These are phyloP conservation scores for Nemapogon koenigi DNA, from an alignment of 2,888 invertebrate species.

Conservation along the genomic window DNA sequence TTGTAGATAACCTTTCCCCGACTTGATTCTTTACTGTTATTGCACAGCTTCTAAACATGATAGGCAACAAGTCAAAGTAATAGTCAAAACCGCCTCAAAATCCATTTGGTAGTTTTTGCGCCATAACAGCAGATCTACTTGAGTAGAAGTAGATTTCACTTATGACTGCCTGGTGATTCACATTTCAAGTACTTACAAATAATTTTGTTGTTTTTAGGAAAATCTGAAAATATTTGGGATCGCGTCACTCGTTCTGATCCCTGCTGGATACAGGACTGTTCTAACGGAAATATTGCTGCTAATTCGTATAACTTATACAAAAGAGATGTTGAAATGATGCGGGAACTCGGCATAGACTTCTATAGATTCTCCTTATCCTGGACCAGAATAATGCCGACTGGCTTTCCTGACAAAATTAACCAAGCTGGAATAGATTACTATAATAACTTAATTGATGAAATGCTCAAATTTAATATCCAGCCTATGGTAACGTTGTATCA, in stretches of 20 bases:
- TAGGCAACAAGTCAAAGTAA: too few species aligned
- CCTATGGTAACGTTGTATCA: conserved; percentile 69
- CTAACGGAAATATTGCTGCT: conserved; percentile 69
- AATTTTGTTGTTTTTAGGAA: conserved; percentile 44
- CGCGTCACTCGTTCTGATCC: conserved; percentile 51
- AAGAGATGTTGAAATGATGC: conserved; percentile 50
- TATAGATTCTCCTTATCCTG: conserved; percentile 70
- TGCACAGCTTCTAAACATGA: too few species aligned
- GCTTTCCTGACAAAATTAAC: conserved; percentile 56
- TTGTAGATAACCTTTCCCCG: too few species aligned
- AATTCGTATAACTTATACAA: conserved; percentile 70
- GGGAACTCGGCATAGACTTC: conserved; percentile 49
- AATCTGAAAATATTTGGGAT: conserved; percentile 70
- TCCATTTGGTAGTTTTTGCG: too few species aligned
- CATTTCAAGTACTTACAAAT: too few species aligned
- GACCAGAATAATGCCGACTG: conserved; percentile 70
- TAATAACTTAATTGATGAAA: conserved; percentile 64
- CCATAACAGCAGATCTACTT: too few species aligned
- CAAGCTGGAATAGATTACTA: conserved; percentile 68
- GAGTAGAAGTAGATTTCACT: too few species aligned
- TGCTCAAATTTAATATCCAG: conserved; percentile 58
- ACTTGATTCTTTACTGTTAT: too few species aligned
- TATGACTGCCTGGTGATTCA: too few species aligned
- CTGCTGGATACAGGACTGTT: conserved; percentile 50
- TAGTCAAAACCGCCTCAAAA: too few species aligned